Evolutionary conservation across 2,113 vertebrate genomes (phyloP).

Genomic region (Propithecus coquereli): DNA sequence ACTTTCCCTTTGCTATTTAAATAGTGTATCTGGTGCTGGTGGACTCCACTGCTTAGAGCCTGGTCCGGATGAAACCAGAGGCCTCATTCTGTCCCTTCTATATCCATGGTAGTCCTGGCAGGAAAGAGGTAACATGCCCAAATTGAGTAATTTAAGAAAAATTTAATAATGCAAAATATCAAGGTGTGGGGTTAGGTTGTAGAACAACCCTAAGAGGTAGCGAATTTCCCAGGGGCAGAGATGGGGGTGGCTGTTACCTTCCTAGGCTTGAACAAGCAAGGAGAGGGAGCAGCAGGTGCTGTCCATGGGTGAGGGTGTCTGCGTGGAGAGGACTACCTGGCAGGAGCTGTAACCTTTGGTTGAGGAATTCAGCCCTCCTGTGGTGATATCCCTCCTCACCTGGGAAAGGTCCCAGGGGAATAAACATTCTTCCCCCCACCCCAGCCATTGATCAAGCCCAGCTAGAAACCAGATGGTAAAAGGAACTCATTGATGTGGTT

Average conservation of each 20-base stretch:
- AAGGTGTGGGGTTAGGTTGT: neutral
- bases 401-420: neutral
- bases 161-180: neutral
- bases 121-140: neutral
- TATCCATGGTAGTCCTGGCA: neutral
- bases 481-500: neutral
- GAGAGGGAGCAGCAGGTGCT: neutral
- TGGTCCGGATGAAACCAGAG: neutral
- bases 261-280: neutral
- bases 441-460: neutral
- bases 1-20: neutral
- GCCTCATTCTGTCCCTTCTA: neutral
- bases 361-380: neutral
- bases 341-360: neutral
- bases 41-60: neutral
- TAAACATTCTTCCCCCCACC: neutral
- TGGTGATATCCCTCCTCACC: neutral
- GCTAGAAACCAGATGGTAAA: neutral
- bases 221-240: neutral
- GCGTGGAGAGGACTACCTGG: neutral
- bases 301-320: neutral
- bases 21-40: accelerated
- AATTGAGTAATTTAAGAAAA: neutral
- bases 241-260: neutral
- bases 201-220: neutral